Evolutionary conservation across 2,113 vertebrate genomes (phyloP), one percentile per base, ranked within the genome.

Genomic region (Noturus placidus): DNA sequence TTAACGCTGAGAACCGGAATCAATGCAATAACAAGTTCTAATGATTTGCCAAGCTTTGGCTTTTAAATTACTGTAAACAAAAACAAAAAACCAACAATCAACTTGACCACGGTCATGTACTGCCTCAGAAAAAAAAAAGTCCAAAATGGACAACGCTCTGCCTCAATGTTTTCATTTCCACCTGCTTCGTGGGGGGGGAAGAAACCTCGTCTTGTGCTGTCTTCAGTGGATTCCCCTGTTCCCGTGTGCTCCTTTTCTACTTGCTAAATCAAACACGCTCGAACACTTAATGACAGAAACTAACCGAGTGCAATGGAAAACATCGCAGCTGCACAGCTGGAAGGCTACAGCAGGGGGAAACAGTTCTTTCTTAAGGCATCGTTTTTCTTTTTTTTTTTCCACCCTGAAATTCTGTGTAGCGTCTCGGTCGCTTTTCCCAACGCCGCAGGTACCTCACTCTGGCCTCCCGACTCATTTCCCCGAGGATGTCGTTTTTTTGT

Each of bases 11-110:
- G 57, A 86, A 70, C 50, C 83, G 27, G 82, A 84, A 89, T 76
- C 70, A 17, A 87, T 42, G 57, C 85, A 90, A 87, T 88, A 78
- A 76, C 61, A 88, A 84, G 82, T 87, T 84, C 89, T 50, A 87
- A 76, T 85, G 82, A 88, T 88, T 82, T 88, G 74, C 82, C 87
- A 84, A 78, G 56, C 56, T 33, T 19, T 25, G 80, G 67, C 56
- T 46, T 61, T 82, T 19, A 38, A 59, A 27, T 35, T 35, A 50
- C 56, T 84, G 35, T 77, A 54, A 42, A 63, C 52, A 54, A 57
- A 4, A 5, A 70, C 61, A 33, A 33, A 57, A 19, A 52, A 85
- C 67, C 77, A 83, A 78, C 65, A 86, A 84, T 84, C n/a, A 38
- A 67, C 35, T 20, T 25, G 56, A 70, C 67, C 69, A 33, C 5